Base-by-base conservation (phyloP, 2,888 invertebrate species). In the Allophyes oxyacanthae region DNA sequence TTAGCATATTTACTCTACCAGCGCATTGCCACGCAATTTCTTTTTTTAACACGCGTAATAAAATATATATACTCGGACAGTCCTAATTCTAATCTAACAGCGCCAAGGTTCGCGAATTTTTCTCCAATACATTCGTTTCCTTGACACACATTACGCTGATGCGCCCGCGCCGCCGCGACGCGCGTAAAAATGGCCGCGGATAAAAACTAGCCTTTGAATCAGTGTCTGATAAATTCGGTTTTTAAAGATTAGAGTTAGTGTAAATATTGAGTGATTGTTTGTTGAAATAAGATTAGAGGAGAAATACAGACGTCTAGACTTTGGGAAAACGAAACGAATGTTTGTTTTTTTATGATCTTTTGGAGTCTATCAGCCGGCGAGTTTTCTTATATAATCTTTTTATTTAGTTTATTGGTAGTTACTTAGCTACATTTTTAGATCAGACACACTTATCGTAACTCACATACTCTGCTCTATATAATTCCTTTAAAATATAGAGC, bases 101-200 rank as follows among this genome's bases (percentile, higher is more conserved):
- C 79, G 83, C 66, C 91, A 91, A 91, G 91, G 91, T 89, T 77
- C 72, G 90, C 90, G 74, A 91, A 88, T 92, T 91, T 91, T 91
- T 91, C 89, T 87, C 85, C 85, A 89, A 89, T 82, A 83, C 82
- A 77, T 66, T 67, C 48, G 73, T 87, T 80, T 87, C 91, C 91
- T 91, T 91, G 91, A 91, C 92, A 91, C 83, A 90, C 84, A 82
- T 88, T 53, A 65, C 70, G 67, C 57, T 78, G 87, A 87, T 84
- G 87, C 81, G 87, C 83, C 66, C 83, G 87, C 83, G 88, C 83
- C 55, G 70, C 60, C 69, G 64, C 69, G 79, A 75, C 82, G 69
- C 78, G 79, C 82, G 79, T 84, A 80, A 86, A 87, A 84, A 61
- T 70, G 72, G 69, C 62, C 41, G 61, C 55, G 62, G 52, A 63